Conservation (phyloP, 37 sponge, comb jelly and placozoan genomes). For the Bolinopsis microptera region DNA sequence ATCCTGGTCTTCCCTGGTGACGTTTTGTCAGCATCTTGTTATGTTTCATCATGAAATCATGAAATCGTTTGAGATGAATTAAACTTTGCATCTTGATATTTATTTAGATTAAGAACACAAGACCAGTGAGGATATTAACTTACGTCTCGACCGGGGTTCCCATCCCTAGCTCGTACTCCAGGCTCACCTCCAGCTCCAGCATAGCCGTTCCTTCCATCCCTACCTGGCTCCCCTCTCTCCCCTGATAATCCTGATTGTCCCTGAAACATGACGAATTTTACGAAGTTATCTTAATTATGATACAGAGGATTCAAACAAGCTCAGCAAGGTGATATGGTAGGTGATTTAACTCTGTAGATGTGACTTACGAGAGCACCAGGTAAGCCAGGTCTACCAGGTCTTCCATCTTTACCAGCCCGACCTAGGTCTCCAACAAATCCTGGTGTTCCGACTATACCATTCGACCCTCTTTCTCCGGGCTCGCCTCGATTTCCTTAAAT, state of each 20-base stretch:
- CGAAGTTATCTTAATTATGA: no score
- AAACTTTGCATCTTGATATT: no score
- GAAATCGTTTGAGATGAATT: no score
- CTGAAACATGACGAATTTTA: no score
- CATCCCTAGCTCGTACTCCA: background rate
- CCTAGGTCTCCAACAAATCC: background rate
- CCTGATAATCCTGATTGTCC: conserved; percentile 22
- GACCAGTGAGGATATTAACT: no score
- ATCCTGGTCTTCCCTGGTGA: background rate
- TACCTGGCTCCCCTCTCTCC: background rate
- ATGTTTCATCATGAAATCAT: no score
- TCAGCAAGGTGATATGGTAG: background rate
- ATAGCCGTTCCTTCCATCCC: background rate
- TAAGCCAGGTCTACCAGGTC: conserved; percentile 21
- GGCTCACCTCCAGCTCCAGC: conserved; percentile 15
- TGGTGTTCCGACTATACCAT: background rate
- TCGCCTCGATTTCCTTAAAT: conserved; percentile 3
- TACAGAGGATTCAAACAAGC: no score
- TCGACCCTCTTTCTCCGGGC: background rate
- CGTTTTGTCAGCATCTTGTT: no score
- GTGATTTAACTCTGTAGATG: background rate
- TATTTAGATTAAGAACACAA: no score
- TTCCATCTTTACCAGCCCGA: background rate
- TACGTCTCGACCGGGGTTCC: background rate
- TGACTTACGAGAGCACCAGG: background rate